Conservation (phyloP, 2,113 vertebrate species). For the Mandrillus leucophaeus region DNA sequence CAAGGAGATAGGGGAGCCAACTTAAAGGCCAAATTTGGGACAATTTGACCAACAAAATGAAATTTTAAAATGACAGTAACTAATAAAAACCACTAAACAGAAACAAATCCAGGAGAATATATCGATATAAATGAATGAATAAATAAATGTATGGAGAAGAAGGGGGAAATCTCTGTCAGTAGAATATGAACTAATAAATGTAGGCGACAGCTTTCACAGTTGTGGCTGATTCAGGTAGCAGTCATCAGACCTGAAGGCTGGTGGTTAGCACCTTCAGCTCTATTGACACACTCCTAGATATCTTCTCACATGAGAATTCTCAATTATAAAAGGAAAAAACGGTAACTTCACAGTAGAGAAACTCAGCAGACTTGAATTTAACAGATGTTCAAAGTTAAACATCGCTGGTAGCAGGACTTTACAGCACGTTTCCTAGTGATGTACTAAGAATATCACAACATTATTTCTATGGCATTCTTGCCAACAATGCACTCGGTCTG, state of each 20-base stretch:
- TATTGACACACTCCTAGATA: background rate
- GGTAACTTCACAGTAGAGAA: background rate
- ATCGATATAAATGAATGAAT: background rate
- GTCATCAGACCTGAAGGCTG: background rate
- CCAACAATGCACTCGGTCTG: background rate
- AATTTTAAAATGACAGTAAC: background rate
- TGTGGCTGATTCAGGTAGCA: background rate
- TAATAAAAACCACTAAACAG: background rate
- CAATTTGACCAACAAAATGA: background rate
- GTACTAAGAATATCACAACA: conserved; percentile 31
- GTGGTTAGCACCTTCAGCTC: background rate
- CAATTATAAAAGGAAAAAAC: background rate
- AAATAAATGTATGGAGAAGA: background rate
- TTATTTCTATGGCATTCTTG: background rate
- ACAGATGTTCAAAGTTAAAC: background rate
- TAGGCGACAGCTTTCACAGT: background rate
- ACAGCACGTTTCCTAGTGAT: background rate
- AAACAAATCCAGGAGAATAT: background rate
- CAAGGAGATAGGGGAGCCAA: background rate
- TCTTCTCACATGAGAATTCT: background rate
- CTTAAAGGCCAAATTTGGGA: background rate
- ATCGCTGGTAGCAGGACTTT: background rate
- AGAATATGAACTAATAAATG: background rate
- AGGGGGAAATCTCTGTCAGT: background rate
- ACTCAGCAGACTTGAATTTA: conserved; percentile 11